These are phyloP conservation scores for Aegotheles bennettii DNA, from an alignment of 2,113 vertebrate species.

Conservation along the genomic window DNA sequence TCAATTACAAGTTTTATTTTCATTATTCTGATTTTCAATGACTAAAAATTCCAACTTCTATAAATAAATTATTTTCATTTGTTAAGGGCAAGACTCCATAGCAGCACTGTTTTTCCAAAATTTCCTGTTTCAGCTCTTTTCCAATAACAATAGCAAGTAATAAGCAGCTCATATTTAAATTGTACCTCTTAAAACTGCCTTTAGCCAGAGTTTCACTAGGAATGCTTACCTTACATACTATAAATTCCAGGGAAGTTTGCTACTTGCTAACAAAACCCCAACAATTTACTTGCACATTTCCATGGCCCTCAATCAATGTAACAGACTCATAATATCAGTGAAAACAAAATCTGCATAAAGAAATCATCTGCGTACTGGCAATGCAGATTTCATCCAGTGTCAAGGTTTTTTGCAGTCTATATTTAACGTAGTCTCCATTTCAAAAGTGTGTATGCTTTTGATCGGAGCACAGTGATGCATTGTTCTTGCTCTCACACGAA, in stretches of 20 bases:
- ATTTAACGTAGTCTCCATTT: neutral
- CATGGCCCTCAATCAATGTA: neutral
- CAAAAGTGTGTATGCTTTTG: neutral
- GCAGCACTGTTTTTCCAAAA: neutral
- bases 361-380: neutral
- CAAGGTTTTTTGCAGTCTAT: neutral
- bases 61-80: neutral
- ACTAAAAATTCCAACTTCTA: neutral
- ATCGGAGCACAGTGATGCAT: neutral
- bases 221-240: conserved; percentile 10
- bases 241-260: conserved; percentile 38
- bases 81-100: neutral
- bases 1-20: neutral
- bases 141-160: neutral
- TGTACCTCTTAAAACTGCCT: neutral
- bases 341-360: neutral
- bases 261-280: neutral
- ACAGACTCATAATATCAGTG: neutral
- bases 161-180: neutral
- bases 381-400: neutral
- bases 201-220: neutral
- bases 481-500: neutral
- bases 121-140: neutral
- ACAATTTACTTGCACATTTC: neutral
- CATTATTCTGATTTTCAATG: neutral